phyloP scores from a whole-genome alignment of 2,797 vertebrate species.

The Geotrypetes seraphini region DNA sequence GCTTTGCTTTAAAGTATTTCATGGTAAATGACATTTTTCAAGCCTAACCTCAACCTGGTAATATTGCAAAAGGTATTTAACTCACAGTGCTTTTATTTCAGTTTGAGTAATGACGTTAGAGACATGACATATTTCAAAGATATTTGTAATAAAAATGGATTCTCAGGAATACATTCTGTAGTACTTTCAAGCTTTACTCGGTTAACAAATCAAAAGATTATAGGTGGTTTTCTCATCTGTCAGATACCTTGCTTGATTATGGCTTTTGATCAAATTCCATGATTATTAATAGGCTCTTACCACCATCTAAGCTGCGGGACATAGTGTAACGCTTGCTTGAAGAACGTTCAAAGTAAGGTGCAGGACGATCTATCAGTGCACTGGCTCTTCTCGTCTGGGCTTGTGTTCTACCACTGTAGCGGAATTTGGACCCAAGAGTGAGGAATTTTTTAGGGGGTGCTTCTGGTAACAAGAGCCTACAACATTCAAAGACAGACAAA shows the following conservation, averaged over 20 bases:
- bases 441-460: conserved; percentile 94
- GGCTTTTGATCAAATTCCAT: background rate
- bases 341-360: conserved; percentile 84
- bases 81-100: no score
- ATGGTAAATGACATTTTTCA: no score
- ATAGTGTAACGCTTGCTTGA: conserved; percentile 92
- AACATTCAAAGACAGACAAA: no score
- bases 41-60: no score
- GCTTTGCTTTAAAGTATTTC: no score
- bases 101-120: no score
- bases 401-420: conserved; percentile 92
- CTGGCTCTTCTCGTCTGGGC: conserved; percentile 88
- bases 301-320: conserved; percentile 89
- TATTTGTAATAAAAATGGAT: no score
- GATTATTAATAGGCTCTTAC: conserved; percentile 49
- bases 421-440: conserved; percentile 90
- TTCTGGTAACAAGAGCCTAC: conserved; percentile 84
- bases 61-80: no score
- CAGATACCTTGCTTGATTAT: background rate
- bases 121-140: no score
- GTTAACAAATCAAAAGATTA: background rate
- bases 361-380: conserved; percentile 80
- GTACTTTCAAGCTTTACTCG: no score
- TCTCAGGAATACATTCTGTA: no score
- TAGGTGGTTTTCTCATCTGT: background rate